phyloP scores from a whole-genome alignment of 1,140 invertebrate genomes.

The Luehdorfia chinensis region DNA sequence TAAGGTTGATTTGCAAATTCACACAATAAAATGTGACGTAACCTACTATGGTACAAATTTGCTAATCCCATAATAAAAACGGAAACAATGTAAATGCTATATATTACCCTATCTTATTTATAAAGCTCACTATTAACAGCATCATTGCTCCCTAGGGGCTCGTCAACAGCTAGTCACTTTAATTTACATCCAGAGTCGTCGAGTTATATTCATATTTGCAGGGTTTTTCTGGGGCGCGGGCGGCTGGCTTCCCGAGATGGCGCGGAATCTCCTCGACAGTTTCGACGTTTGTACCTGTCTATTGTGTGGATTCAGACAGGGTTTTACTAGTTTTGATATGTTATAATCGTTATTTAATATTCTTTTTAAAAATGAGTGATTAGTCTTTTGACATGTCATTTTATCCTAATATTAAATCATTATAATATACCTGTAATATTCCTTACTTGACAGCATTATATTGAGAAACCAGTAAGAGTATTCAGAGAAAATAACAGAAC shows the following conservation, averaged over 20 bases:
- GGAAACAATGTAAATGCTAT: no score
- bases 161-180: slow-evolving; percentile 35
- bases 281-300: slow-evolving; percentile 59
- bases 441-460: no score
- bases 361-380: no score
- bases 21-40: no score
- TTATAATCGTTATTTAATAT: slow-evolving; percentile 27
- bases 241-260: slow-evolving; percentile 37
- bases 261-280: slow-evolving; percentile 38
- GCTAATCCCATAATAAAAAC: no score
- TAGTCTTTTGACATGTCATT: no score
- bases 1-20: no score
- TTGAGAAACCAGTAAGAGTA: no score
- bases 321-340: slow-evolving; percentile 41
- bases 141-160: slow-evolving; percentile 14
- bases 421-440: no score
- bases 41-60: no score
- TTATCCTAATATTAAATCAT: slow-evolving; percentile 3
- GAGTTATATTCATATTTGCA: slow-evolving; percentile 44
- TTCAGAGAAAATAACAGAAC: no score
- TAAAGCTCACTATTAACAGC: slow-evolving; percentile 10
- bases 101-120: not conserved
- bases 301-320: slow-evolving; percentile 35
- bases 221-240: slow-evolving; percentile 31
- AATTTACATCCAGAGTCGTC: slow-evolving; percentile 37